Conservation (phyloP, 2,797 vertebrate genomes). For the Lemur catta region DNA sequence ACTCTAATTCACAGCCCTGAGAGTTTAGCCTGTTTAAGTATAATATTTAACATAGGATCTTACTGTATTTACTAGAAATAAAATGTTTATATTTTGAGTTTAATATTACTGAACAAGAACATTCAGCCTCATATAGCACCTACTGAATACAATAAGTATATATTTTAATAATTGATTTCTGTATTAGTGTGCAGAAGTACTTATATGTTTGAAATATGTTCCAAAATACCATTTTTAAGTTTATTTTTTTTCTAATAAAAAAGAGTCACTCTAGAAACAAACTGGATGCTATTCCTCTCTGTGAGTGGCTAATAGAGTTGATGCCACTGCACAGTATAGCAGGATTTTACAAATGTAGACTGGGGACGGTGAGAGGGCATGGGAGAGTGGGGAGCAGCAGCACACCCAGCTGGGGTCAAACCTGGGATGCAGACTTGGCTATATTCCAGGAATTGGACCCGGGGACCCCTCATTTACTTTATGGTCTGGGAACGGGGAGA, state of each 20-base stretch:
- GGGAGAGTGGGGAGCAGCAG: neutral
- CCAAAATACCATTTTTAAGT: neutral
- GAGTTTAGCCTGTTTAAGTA: constrained; percentile 39
- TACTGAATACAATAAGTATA: neutral
- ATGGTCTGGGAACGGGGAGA: neutral
- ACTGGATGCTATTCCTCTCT: neutral
- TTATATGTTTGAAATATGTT: neutral
- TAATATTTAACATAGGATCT: constrained; percentile 27
- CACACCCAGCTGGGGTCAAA: neutral
- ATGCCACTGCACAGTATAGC: neutral
- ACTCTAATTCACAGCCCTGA: constrained; percentile 2
- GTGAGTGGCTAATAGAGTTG: neutral
- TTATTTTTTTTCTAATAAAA: neutral
- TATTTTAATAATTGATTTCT: neutral
- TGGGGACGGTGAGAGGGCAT: neutral
- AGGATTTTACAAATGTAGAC: neutral
- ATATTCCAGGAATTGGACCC: neutral
- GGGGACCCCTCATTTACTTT: neutral
- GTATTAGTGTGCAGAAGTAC: neutral
- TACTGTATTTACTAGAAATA: constrained; percentile 78
- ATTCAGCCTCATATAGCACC: neutral
- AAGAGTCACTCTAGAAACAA: neutral
- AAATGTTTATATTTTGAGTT: constrained; percentile 79
- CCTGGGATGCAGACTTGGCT: neutral
- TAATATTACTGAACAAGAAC: constrained; percentile 66